Evolutionary conservation across 2,113 vertebrate genomes (phyloP), one percentile per base, ranked within the genome.

Genomic region (Leiothrix lutea): DNA sequence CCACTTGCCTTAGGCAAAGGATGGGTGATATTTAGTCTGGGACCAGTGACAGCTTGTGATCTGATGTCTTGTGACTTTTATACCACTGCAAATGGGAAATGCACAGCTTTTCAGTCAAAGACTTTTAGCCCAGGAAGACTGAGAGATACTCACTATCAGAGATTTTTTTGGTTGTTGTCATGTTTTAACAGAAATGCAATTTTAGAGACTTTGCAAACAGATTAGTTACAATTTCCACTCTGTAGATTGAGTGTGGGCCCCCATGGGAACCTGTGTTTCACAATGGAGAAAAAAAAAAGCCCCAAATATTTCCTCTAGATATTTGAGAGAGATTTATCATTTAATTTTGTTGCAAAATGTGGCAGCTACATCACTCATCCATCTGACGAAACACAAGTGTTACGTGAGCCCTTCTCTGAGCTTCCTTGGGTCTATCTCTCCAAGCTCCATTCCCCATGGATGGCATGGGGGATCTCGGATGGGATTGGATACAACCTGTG

Each of bases 51-150:
- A 75, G 65, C 20, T 86, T 75, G 48, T 90, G 90, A 86, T 93
- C 82, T 90, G 80, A 93, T 86, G 60, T 48, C 88, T 92, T 71
- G 29, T 53, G 90, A 92, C 86, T 96, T 85, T 83, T 87, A 91
- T 47, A 84, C 38, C 65, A 22, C 65, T 71, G 54, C 42, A 93
- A 90, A 94, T 47, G 79, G 51, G 86, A 89, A 95, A 94, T 2
- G 2, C 33, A 36, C 7, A 84, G 65, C 48, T 91, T 94, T 92
- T 58, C 72, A 71, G 58, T 85, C 45, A 74, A 56, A 94, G 81
- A 75, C 53, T 80, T 95, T 67, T 70, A 94, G 86, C 28, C 78
- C 50, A 20, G 40, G 64, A 90, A 96, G 85, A 40, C 3, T 67
- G 85, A 90, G 84, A 95, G 31, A 86, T 58, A 53, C 15, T 83